Conservation (phyloP, 2,888 invertebrate species). For the Notodonta dromedarius region DNA sequence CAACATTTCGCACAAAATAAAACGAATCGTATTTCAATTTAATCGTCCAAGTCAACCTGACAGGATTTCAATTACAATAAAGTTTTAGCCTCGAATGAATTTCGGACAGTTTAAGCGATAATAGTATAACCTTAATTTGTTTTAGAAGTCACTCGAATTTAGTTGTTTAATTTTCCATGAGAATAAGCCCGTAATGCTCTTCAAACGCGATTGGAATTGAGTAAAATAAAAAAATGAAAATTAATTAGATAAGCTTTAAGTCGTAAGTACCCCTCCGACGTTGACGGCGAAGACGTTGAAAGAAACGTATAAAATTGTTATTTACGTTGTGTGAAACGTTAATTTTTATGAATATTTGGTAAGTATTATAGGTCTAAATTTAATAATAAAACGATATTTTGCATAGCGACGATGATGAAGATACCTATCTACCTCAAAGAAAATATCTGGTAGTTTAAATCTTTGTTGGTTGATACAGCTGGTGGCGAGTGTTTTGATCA, state of each 20-base stretch:
- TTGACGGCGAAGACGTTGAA: too few relatives aligned
- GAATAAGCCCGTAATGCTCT: not conserved
- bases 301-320: too few relatives aligned
- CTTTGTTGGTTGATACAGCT: too few relatives aligned
- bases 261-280: too few relatives aligned
- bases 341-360: too few relatives aligned
- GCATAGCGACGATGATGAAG: too few relatives aligned
- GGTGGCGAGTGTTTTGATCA: too few relatives aligned
- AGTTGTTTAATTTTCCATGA: not conserved
- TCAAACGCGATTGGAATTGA: not conserved
- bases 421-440: too few relatives aligned
- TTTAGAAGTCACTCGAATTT: not conserved
- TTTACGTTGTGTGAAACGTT: too few relatives aligned
- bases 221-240: not conserved
- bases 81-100: not conserved
- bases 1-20: not conserved
- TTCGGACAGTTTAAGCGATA: slow-evolving; percentile 1
- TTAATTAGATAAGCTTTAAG: not conserved
- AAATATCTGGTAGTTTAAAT: too few relatives aligned
- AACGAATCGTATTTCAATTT: slow-evolving; percentile 4
- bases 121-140: slow-evolving; percentile 3
- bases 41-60: not conserved
- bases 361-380: too few relatives aligned
- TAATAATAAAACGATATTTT: too few relatives aligned
- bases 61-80: slow-evolving; percentile 5